A percentile compares a stretch with the other conserved stretches of the same genome.
phyloP scores from a whole-genome alignment of 2,113 vertebrate genomes.

The Pelecanus crispus region DNA sequence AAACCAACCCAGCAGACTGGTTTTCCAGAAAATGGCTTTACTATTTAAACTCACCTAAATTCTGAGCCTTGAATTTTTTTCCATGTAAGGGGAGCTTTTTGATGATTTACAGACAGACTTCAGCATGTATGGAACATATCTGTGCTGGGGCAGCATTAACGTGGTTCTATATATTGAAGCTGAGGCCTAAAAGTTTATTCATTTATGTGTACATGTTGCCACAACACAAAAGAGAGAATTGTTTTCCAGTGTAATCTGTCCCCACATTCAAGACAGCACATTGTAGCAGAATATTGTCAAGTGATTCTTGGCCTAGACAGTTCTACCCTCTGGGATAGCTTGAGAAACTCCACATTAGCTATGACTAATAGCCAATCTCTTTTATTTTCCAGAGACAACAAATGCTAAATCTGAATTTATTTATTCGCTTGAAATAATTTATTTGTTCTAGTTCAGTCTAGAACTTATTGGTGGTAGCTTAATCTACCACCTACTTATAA shows the following conservation, averaged over 20 bases:
- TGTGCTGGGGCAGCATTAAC: not conserved
- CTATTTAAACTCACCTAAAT: not conserved
- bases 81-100: not conserved
- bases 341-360: not conserved
- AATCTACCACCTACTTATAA: not conserved
- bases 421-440: not conserved
- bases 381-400: not conserved
- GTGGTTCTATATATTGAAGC: not conserved
- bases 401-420: not conserved
- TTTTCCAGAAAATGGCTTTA: not conserved
- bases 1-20: rapidly evolving
- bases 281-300: not conserved
- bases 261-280: not conserved
- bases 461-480: not conserved
- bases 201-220: not conserved
- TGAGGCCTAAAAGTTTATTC: not conserved
- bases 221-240: not conserved
- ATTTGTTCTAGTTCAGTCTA: not conserved
- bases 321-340: not conserved
- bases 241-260: not conserved
- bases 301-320: not conserved
- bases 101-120: not conserved
- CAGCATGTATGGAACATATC: not conserved
- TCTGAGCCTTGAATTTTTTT: not conserved
- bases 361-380: not conserved